A percentile compares a stretch with the other conserved stretches of the same genome.
phyloP scores from a whole-genome alignment of 2,888 invertebrate species.

The Drosophila paracracens region DNA sequence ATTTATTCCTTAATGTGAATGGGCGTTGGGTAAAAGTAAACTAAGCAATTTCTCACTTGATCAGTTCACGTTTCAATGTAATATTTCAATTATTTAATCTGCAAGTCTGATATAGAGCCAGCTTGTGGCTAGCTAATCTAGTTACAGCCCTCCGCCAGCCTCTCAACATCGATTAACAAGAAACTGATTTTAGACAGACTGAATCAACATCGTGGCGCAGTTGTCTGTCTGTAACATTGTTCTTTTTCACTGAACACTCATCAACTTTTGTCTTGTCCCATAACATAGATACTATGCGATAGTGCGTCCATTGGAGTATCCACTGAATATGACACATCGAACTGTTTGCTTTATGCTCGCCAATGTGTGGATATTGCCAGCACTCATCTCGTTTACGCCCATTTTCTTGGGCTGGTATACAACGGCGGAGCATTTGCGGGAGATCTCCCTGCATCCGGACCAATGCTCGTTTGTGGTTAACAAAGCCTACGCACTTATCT shows the following conservation, averaged over 20 bases:
- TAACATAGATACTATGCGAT: conserved; percentile 92
- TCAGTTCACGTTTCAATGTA: conserved; percentile 3
- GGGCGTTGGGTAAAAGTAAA: background rate
- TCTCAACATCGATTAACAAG: background rate
- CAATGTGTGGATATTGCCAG: conserved; percentile 96
- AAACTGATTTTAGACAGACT: background rate
- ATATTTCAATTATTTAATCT: background rate
- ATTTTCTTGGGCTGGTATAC: conserved; percentile 98
- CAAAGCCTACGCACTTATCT: conserved; percentile 93
- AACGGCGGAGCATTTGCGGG: conserved; percentile 90
- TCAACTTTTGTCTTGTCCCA: background rate
- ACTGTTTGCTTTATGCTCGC: conserved; percentile 92
- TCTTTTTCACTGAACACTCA: conserved; percentile 35
- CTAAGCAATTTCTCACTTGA: background rate
- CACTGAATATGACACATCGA: conserved; percentile 95
- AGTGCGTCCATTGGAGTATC: conserved; percentile 96
- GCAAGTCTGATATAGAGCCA: background rate
- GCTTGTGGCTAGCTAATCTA: background rate
- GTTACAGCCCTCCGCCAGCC: background rate
- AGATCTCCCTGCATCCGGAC: conserved; percentile 88
- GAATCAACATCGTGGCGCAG: background rate
- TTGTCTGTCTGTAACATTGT: conserved; percentile 16
- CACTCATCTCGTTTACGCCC: conserved; percentile 96
- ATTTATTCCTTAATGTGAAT: background rate
- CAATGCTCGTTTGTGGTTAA: conserved; percentile 94